Percentiles rank a stretch among this genome's conserved stretches.
Evolutionary conservation across 53 echinoderm and acorn worm genomes (phyloP).

Genomic region (Echinometra lucunter): DNA sequence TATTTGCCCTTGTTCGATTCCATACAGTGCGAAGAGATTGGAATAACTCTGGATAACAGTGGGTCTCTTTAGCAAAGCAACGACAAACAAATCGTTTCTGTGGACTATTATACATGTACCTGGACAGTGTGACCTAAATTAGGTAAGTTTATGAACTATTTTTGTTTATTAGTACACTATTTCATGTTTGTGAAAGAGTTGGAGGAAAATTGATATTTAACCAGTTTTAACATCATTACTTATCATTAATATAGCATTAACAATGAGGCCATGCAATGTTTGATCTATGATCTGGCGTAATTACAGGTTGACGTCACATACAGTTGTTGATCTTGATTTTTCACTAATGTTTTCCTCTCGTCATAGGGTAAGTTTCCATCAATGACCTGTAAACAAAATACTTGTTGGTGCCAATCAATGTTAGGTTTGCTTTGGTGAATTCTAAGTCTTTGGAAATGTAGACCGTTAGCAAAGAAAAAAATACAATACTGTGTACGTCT

Average conservation of each 20-base stretch:
- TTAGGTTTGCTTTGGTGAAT: too few relatives aligned
- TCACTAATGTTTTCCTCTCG: neutral
- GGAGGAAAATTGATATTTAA: neutral
- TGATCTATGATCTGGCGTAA: too few relatives aligned
- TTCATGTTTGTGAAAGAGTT: too few relatives aligned
- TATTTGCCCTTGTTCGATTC: neutral
- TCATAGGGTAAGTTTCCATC: neutral
- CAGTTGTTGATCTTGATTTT: neutral
- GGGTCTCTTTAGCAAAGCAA: neutral
- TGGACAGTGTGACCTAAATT: neutral
- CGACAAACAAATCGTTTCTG: neutral
- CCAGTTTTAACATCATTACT: neutral
- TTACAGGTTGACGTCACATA: too few relatives aligned
- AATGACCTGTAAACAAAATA: neutral
- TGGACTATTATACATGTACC: neutral
- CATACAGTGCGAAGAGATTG: neutral
- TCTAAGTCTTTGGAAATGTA: too few relatives aligned
- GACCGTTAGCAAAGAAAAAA: too few relatives aligned
- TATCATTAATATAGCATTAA: neutral
- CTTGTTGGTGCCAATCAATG: neutral
- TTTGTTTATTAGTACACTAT: too few relatives aligned
- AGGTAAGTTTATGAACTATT: neutral
- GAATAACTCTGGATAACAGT: slow-evolving; percentile 13
- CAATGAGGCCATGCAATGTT: too few relatives aligned
- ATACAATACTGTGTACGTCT: too few relatives aligned